Evolutionary conservation across 53 echinoderm and acorn worm species (phyloP).

Genomic region (Henricia sp.): DNA sequence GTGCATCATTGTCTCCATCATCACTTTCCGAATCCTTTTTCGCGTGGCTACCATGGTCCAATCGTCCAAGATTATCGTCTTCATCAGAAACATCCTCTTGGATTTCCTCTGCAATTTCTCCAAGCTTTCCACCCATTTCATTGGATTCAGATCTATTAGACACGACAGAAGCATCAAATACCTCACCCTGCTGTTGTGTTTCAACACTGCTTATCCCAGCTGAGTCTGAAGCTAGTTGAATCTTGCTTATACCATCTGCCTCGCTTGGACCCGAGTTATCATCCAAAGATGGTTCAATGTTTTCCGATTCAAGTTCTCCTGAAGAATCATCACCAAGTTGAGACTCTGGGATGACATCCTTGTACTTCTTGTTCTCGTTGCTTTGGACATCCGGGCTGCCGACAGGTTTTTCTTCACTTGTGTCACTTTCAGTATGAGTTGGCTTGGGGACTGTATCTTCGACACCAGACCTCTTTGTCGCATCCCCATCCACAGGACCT

Average conservation of each 20-base stretch:
- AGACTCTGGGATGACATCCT: neutral
- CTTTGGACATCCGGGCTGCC: neutral
- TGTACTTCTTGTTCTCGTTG: neutral
- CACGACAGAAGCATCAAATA: neutral
- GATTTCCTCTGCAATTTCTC: neutral
- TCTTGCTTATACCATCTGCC: neutral
- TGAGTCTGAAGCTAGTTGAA: neutral
- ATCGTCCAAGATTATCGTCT: too few species aligned
- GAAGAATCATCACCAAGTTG: neutral
- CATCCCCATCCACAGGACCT: constrained; percentile 16
- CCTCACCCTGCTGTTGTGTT: neutral
- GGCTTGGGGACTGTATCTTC: neutral
- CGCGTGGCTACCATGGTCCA: too few species aligned
- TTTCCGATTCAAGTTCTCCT: neutral
- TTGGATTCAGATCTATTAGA: neutral
- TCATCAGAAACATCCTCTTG: neutral
- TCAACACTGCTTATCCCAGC: neutral
- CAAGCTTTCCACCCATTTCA: neutral
- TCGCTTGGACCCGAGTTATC: neutral
- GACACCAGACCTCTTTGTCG: neutral
- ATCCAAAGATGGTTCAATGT: neutral
- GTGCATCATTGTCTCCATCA: too few species aligned
- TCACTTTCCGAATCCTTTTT: too few species aligned
- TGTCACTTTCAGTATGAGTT: neutral
- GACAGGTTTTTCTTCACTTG: neutral